Evolutionary conservation across 2,797 vertebrate species (phyloP).

Genomic region (Galago senegalensis): DNA sequence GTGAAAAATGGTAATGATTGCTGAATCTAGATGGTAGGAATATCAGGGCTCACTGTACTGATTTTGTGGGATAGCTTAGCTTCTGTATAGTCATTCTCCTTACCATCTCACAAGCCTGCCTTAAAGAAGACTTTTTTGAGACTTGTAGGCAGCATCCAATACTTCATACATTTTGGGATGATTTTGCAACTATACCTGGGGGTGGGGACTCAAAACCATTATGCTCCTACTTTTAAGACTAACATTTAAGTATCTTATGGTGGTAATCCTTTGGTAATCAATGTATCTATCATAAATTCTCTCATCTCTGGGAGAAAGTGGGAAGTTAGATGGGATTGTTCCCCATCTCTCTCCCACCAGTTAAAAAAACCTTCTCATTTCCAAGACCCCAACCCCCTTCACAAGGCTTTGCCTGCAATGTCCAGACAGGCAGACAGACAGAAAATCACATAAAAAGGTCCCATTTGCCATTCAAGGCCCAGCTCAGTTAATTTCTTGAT

Average conservation of each 20-base stretch:
- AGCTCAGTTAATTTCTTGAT: neutral
- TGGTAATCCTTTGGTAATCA: neutral
- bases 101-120: slow-evolving; percentile 11
- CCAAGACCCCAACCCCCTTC: neutral
- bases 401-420: neutral
- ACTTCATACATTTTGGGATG: neutral
- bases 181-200: neutral
- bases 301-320: neutral
- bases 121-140: neutral
- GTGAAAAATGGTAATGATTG: neutral
- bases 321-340: neutral
- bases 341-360: neutral
- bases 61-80: neutral
- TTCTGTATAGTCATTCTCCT: neutral
- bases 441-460: neutral
- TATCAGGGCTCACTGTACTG: neutral
- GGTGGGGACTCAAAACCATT: slow-evolving; percentile 9
- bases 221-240: neutral
- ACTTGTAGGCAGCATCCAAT: neutral
- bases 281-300: neutral
- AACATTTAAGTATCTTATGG: neutral
- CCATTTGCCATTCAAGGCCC: neutral
- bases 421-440: neutral
- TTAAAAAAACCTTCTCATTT: neutral
- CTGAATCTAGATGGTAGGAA: neutral